Base-by-base conservation (phyloP, 2,797 vertebrate genomes). In the Thripadectes ignobilis region DNA sequence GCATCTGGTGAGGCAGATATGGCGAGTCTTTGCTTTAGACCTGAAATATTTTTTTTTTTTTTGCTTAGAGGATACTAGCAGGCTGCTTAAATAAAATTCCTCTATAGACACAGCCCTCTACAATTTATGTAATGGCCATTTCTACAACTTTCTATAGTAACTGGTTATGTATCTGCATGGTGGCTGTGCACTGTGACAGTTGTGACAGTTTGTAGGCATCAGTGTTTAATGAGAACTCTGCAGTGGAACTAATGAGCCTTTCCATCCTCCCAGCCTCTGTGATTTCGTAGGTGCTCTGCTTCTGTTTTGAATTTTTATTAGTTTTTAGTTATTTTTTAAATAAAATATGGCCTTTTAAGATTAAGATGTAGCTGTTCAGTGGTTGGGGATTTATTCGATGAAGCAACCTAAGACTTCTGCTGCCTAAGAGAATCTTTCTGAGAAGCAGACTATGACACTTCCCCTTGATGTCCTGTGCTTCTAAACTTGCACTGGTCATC, bases 101-200 rank as follows among this genome's bases (percentile, higher is more conserved):
- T 83, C 16, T 21, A 6, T 15, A 63, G 59, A 36, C 2, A 2
- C 29, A 85, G 29, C 68, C 43, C 51, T 79, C 59, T 89, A 39
- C 14, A 67, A 29, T 71, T 59, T 59, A 21, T 45, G 30, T 69
- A 29, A 52, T 49, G 55, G 46, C 36, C 0, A 22, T 93, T 89
- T 88, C 69, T 74, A 10, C n/a, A 38, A 6, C 52, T 77, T 63
- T 24, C 9, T 58, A 0, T 45, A 39, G 15, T 43, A 55, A 34
- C 36, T 55, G 43, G 36, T 43, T 43, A 27, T 0, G 2, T 43
- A 34, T 16, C 24, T 71, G 24, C 10, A 6, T 0, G 0, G 43
- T 79, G 62, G 54, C 46, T 91, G 22, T 72, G 9, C 14, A 7
- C 27, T 17, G 46, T 12, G 27, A 24, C 29, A 46, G 21, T 6